phyloP scores from a whole-genome alignment of 2,113 vertebrate species.

The Cottus gobio region DNA sequence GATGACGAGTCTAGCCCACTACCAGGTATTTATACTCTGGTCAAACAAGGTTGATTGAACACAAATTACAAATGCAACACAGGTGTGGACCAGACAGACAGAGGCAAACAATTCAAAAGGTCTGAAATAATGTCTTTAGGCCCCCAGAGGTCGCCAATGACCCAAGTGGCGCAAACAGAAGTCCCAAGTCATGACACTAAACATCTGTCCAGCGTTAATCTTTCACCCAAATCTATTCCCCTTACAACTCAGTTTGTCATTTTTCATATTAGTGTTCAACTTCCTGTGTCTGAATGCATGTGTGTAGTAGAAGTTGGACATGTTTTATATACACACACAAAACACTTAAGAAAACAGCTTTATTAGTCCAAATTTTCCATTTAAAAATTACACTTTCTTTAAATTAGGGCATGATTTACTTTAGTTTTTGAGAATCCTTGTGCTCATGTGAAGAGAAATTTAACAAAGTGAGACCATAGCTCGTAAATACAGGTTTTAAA shows the following conservation, averaged over 20 bases:
- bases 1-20: too few relatives aligned
- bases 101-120: too few relatives aligned
- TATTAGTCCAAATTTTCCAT: constrained; percentile 4
- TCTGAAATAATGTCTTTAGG: too few relatives aligned
- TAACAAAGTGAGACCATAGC: neutral
- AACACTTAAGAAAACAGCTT: constrained; percentile 12
- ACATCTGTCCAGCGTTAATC: neutral
- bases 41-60: too few relatives aligned
- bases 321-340: neutral
- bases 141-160: too few relatives aligned
- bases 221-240: neutral
- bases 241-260: neutral
- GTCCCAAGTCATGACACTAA: too few relatives aligned
- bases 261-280: neutral
- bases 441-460: constrained; percentile 10
- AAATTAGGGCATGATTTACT: neutral
- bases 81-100: too few relatives aligned
- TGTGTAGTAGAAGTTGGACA: neutral
- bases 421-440: neutral
- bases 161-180: too few relatives aligned
- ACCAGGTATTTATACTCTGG: too few relatives aligned
- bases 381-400: neutral
- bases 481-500: neutral
- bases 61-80: too few relatives aligned
- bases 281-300: neutral